Evolutionary conservation across 2,888 invertebrate genomes (phyloP).

Genomic region (Drosophila stalkeri): DNA sequence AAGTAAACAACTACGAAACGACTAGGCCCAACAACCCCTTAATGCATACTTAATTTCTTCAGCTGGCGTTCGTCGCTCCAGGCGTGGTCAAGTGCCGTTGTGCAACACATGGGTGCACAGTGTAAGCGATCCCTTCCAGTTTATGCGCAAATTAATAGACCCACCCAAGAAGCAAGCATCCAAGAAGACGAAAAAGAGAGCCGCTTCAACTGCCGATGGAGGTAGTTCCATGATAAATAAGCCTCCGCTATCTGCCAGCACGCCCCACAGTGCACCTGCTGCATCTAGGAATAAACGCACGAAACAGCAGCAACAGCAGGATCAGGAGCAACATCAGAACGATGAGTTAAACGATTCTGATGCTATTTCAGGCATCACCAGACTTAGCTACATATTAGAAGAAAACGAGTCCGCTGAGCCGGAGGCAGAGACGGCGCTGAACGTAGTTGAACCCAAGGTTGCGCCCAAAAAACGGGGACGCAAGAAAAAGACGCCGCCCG

Average conservation of each 20-base stretch:
- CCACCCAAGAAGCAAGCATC: neutral
- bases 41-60: neutral
- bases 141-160: slow-evolving; percentile 21
- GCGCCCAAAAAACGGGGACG: neutral
- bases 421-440: neutral
- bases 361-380: slow-evolving; percentile 13
- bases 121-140: slow-evolving; percentile 45
- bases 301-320: neutral
- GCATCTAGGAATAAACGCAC: neutral
- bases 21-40: neutral
- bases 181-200: slow-evolving; percentile 14
- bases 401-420: neutral
- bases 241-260: slow-evolving; percentile 42
- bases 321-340: neutral
- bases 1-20: slow-evolving; percentile 15
- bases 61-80: slow-evolving; percentile 72
- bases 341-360: neutral
- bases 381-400: slow-evolving; percentile 9
- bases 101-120: slow-evolving; percentile 52
- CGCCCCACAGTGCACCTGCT: slow-evolving; percentile 14
- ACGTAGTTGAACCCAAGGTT: neutral
- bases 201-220: neutral
- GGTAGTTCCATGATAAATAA: neutral
- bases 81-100: slow-evolving; percentile 68
- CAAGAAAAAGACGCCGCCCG: neutral